phyloP scores from a whole-genome alignment of 2,888 invertebrate genomes.

The Drosophila eohydei region DNA sequence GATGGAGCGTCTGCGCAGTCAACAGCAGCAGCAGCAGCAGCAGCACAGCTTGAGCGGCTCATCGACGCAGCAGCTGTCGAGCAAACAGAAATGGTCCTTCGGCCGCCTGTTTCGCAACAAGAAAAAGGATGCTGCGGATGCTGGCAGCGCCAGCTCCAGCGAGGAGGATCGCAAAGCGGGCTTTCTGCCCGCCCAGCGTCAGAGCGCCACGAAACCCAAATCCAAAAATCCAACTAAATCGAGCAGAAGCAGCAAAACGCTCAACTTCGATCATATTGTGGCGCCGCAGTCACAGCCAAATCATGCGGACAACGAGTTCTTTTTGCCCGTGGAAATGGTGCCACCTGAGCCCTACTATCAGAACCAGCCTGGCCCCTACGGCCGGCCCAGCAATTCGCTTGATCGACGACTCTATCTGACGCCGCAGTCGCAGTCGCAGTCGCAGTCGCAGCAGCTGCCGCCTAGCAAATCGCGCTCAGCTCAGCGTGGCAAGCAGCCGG shows the following conservation, averaged over 20 bases:
- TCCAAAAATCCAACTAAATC: slow-evolving; percentile 30
- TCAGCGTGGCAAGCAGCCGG: slow-evolving; percentile 59
- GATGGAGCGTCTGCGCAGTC: slow-evolving; percentile 66
- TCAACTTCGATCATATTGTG: slow-evolving; percentile 88
- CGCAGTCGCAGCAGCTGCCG: slow-evolving; percentile 17
- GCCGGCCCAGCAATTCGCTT: slow-evolving; percentile 79
- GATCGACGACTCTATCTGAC: slow-evolving; percentile 65
- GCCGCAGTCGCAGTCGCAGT: slow-evolving; percentile 7
- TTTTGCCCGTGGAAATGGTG: slow-evolving; percentile 82
- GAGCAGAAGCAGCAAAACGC: slow-evolving; percentile 5
- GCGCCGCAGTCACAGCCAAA: slow-evolving; percentile 31
- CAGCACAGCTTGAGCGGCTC: slow-evolving; percentile 53
- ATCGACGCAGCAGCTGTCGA: slow-evolving; percentile 56
- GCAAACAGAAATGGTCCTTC: slow-evolving; percentile 90
- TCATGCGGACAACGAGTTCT: slow-evolving; percentile 85
- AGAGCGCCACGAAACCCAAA: slow-evolving; percentile 67
- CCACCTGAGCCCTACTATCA: slow-evolving; percentile 70
- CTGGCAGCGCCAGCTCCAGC: slow-evolving; percentile 81
- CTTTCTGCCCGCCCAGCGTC: slow-evolving; percentile 77
- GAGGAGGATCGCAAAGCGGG: slow-evolving; percentile 85
- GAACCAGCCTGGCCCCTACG: slow-evolving; percentile 68
- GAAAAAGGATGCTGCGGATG: slow-evolving; percentile 87
- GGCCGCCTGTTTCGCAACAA: slow-evolving; percentile 91
- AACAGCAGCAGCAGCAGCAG: slow-evolving; percentile 19
- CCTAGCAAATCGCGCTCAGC: slow-evolving; percentile 66